phyloP scores from a whole-genome alignment of 2,888 invertebrate genomes.

The Bugulina stolonifera region DNA sequence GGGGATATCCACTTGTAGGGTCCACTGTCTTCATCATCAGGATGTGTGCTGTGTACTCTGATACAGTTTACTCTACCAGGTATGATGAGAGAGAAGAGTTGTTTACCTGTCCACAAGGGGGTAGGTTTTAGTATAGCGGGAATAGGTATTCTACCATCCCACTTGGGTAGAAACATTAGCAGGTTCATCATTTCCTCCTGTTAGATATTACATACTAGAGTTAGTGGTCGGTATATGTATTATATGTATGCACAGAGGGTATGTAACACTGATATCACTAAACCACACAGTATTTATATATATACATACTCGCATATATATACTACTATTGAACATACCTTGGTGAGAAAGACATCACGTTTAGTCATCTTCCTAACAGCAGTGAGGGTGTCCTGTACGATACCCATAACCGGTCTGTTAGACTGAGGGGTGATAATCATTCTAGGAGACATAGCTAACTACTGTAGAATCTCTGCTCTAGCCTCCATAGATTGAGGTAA shows the following conservation, averaged over 20 bases:
- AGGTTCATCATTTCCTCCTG: constrained; percentile 96
- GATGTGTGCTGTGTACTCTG: constrained; percentile 95
- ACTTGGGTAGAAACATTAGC: constrained; percentile 94
- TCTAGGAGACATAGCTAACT: constrained; percentile 88
- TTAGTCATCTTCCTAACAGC: constrained; percentile 99
- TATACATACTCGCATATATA: no score
- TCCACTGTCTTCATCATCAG: constrained; percentile 96
- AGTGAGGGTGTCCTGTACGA: constrained; percentile 94
- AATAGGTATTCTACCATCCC: constrained; percentile 99
- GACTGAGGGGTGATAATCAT: constrained; percentile 98
- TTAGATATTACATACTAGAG: no score
- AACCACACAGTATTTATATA: no score
- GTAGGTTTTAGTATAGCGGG: constrained; percentile 94
- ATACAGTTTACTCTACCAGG: constrained; percentile 95
- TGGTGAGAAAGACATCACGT: constrained; percentile 92
- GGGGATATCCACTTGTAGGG: constrained; percentile 99
- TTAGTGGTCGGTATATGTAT: no score
- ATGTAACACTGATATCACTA: no score
- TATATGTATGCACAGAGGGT: no score
- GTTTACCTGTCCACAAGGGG: constrained; percentile 93
- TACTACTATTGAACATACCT: no score
- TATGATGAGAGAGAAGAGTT: constrained; percentile 94
- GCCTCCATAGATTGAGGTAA: constrained; percentile 99
- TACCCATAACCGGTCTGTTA: constrained; percentile 99
- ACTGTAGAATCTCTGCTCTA: constrained; percentile 93